A percentile compares a stretch with the other conserved stretches of the same genome.
These are phyloP conservation scores for Sebastes dallii DNA, from an alignment of 2,797 vertebrate species.

Conservation along the genomic window DNA sequence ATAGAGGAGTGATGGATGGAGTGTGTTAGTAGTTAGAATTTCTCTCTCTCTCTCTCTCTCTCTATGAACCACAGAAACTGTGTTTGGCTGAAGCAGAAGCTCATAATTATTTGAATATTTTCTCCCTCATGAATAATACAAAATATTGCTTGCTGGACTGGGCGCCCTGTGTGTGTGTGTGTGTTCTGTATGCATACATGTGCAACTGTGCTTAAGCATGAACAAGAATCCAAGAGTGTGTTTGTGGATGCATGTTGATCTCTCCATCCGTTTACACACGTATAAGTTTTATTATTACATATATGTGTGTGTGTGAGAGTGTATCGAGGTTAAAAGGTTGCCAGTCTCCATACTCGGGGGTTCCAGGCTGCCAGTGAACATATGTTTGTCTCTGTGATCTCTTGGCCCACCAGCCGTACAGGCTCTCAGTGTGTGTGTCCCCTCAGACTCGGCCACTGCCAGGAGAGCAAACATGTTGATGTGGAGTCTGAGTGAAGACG, in stretches of 20 bases:
- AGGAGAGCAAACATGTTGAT: slow-evolving; percentile 66
- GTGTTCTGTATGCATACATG: slow-evolving; percentile 7
- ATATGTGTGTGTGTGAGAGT: not conserved
- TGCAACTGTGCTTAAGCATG: slow-evolving; percentile 34
- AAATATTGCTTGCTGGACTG: slow-evolving; percentile 56
- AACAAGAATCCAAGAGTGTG: slow-evolving; percentile 6
- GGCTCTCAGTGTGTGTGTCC: slow-evolving; percentile 80
- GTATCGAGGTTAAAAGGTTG: slow-evolving; percentile 85
- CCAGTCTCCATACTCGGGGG: slow-evolving; percentile 83
- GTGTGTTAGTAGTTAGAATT: not conserved
- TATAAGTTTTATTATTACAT: not conserved
- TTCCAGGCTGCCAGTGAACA: slow-evolving; percentile 91
- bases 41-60: not conserved
- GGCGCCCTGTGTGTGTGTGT: not conserved
- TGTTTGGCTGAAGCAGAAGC: slow-evolving; percentile 62
- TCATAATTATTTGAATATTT: slow-evolving; percentile 80
- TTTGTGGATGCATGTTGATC: slow-evolving; percentile 22
- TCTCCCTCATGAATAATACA: slow-evolving; percentile 79
- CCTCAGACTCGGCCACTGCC: slow-evolving; percentile 84
- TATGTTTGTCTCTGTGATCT: slow-evolving; percentile 95
- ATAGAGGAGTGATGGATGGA: not conserved
- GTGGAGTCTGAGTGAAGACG: slow-evolving; percentile 55
- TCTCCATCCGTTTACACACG: not conserved
- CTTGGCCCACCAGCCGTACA: slow-evolving; percentile 86
- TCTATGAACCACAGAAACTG: slow-evolving; percentile 48